phyloP scores from a whole-genome alignment of 2,797 vertebrate genomes.

The Cygnus olor region DNA sequence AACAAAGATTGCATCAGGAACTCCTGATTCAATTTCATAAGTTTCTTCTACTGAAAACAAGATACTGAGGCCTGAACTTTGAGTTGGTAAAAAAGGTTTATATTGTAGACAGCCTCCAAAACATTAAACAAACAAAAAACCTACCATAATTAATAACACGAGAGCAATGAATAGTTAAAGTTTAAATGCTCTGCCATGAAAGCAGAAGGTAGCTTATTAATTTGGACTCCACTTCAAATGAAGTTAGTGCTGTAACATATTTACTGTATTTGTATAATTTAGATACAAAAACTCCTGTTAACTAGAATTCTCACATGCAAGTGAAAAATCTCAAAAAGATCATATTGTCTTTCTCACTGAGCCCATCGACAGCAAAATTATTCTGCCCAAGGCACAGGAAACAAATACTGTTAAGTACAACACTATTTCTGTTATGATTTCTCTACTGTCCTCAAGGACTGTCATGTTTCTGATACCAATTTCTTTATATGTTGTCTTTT shows the following conservation, averaged over 20 bases:
- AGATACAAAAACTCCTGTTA: neutral
- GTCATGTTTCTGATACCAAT: constrained; percentile 66
- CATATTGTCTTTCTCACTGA: constrained; percentile 53
- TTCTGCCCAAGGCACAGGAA: constrained; percentile 63
- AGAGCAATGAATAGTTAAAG: neutral
- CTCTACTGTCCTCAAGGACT: constrained; percentile 62
- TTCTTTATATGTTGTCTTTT: constrained; percentile 51
- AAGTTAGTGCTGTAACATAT: neutral
- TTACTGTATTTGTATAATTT: constrained; percentile 37
- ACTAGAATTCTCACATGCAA: constrained; percentile 42
- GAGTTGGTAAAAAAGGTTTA: neutral
- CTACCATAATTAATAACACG: neutral
- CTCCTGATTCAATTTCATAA: neutral
- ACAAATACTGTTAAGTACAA: constrained; percentile 70
- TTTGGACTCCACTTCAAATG: constrained; percentile 35
- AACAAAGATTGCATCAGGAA: neutral
- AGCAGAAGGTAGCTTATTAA: neutral
- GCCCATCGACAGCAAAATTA: constrained; percentile 65
- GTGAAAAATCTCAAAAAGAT: constrained; percentile 44
- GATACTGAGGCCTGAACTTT: neutral
- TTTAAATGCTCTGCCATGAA: neutral
- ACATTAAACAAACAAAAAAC: neutral
- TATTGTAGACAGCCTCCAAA: neutral
- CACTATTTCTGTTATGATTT: constrained; percentile 39
- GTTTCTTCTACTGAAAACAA: neutral